Evolutionary conservation across 2,797 vertebrate genomes (phyloP), one percentile per base, ranked within the genome.

Genomic region (Prionace glauca): DNA sequence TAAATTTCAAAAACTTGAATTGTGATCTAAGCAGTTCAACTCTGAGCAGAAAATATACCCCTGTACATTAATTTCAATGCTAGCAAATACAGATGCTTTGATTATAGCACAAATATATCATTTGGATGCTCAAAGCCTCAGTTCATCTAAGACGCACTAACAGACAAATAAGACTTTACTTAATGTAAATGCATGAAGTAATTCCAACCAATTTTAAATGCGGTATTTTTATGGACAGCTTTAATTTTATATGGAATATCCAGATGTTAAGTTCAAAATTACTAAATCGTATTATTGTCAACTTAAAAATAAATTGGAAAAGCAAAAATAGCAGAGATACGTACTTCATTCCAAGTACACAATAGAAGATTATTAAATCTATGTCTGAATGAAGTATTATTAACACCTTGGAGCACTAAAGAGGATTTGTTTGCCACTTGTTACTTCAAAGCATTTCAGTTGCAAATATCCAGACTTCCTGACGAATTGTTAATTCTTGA

Each of bases 391-490:
- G 0, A 69, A 69, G 90, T 65, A 60, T 69, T 90, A 90, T 90
- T 90, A 56, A 90, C 87, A 90, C 87, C 32, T 29, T 93, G 88
- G 3, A 29, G 32, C 88, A 65, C 88, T 65, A 91, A 32, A 62
- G 56, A 90, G 88, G 45, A 91, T 32, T 5, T 91, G 88, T 91
- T 91, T 91, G 88, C 60, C 41, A 24, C 36, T 93, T 93, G 29
- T 90, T 88, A 92, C 16, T 67, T 93, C n/a, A 10, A 93, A 65
- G 62, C 20, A 8, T 71, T 72, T 94, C 67, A 72, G 10, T 94
- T 94, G 92, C 26, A 71, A 0, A 69, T 93, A 72, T 41, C 11
- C 92, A 45, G 22, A 50, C 9, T 45, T 32, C 65, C 5, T 92
- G 60, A 92, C 20, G 32, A 36, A 36, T 62, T 36, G 90, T 92